Base-by-base conservation (phyloP, 37 sponge, comb jelly and placozoan genomes). In the Aphrocallistes beatrix region DNA sequence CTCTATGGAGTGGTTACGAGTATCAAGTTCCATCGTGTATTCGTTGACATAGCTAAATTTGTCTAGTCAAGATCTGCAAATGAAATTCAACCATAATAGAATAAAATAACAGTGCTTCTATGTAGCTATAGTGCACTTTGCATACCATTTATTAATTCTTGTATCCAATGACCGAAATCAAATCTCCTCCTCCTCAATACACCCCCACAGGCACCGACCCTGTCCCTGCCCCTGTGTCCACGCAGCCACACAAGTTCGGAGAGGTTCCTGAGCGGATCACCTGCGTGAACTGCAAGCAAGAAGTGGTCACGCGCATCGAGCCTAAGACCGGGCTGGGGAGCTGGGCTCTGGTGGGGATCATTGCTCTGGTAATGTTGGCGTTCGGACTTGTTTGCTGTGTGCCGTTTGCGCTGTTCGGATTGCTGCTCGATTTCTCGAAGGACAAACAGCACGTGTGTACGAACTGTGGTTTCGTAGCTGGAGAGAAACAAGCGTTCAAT, bases 221-320 rank as follows among this genome's bases (percentile, higher is more conserved):
- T n/a, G n/a, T n/a, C n/a, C n/a, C n/a, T n/a, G n/a, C 75, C 21
- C 75, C 75, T 13, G 75, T 60, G 32, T 60, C 28, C 34, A 1
- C 3, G 3, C 75, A 60, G 75, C 75, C 75, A 19, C 25, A 13
- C 28, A 60, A 28, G n/a, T 60, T 19, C 28, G 75, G 75, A 32
- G 75, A 60, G 21, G n/a, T 60, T 6, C n/a, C 75, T 13, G 75
- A 60, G 75, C 10, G 75, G 75, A 60, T 60, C 8, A 60, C 8
- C 10, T 60, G 75, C n/a, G 75, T 60, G 32, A 60, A 60, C 75
- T 60, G 75, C 75, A 19, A 60, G 21, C 75, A 60, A 60, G 75
- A 60, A 60, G 75, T 60, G 32, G 32, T 60, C 28, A 60, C 75
- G 3, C 25, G 75, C 10, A 13, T 60, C n/a, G 75, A 60, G 21